Conservation (phyloP, 2,113 vertebrate genomes). For the Beaufortia kweichowensis region DNA sequence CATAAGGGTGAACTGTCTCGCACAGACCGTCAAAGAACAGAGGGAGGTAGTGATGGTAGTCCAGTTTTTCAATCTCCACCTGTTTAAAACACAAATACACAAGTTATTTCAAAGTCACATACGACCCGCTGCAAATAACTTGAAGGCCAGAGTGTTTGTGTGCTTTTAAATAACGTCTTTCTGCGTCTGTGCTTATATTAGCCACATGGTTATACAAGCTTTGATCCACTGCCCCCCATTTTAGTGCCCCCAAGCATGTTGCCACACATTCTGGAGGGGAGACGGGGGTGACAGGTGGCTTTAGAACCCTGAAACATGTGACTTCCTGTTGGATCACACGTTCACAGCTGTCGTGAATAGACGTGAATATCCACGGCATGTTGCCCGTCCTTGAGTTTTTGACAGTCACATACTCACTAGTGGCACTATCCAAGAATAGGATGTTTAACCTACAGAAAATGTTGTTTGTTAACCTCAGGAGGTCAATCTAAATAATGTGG, state of each 20-base stretch:
- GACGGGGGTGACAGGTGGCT: conserved; percentile 62
- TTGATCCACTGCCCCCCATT: neutral
- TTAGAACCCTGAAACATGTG: conserved; percentile 68
- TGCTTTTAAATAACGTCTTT: conserved; percentile 33
- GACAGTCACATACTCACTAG: neutral
- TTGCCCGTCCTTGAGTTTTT: conserved; percentile 22
- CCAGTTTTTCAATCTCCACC: conserved; percentile 90
- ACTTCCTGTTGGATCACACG: conserved; percentile 64
- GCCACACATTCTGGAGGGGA: conserved; percentile 15
- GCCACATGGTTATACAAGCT: conserved; percentile 1
- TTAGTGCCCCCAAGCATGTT: conserved; percentile 19
- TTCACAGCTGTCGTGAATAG: conserved; percentile 69
- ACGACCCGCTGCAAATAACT: neutral
- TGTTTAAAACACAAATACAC: conserved; percentile 59
- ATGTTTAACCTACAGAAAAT: no score
- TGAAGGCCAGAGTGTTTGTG: conserved; percentile 21
- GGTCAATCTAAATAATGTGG: no score
- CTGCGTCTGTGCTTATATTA: conserved; percentile 27
- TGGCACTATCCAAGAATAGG: neutral
- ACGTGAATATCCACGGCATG: conserved; percentile 52
- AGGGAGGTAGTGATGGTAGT: conserved; percentile 90
- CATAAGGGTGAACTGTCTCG: conserved; percentile 87
- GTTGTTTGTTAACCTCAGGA: no score
- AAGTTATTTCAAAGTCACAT: neutral
- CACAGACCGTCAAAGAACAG: conserved; percentile 92